Base-by-base conservation (phyloP, 2,113 vertebrate genomes). In the Syngnathus typhle region DNA sequence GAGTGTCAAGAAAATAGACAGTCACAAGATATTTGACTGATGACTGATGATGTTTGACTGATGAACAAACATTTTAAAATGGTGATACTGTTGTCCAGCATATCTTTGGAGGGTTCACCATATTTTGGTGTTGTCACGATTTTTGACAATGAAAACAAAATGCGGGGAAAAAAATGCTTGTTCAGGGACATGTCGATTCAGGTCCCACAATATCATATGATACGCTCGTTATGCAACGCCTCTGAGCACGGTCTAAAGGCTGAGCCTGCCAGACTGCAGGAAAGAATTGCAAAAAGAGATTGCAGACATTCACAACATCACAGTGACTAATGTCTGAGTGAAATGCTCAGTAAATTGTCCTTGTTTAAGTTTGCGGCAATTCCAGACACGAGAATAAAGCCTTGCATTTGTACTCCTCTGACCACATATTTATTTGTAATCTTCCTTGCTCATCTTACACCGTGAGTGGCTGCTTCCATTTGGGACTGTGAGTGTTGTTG, bases 381-480 rank as follows among this genome's bases (percentile, higher is more conserved):
- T 12, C 19, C 23, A 54, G 38, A 9, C 59, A 51, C 11, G 23
- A 44, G n/a, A 27, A 0, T 0, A 1, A 67, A 36, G 16, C 41
- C 39, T 32, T 44, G 46, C 36, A 46, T 64, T 62, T 69, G n/a
- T 41, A 64, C 44, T 38, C 63, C 11, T 27, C 23, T 36, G 13
- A 32, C 21, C 54, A 67, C 19, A 56, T 5, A 18, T 63, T 36
- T 69, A 11, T 13, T 36, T 49, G 2, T 27, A 18, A 44, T 27
- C 41, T 16, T 44, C 39, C 60, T 61, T 41, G 19, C 38, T 51
- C 64, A 56, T 95, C 96, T 84, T 93, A 99, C 96, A 99, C 95
- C 81, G 95, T 99, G 83, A 99, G 91, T 4, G 95, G 92, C 67
- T 99, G 97, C 77, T 99, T 99, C 97, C 97, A 99, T 86, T 98